phyloP scores from a whole-genome alignment of 2,113 vertebrate species.

The Serinus canaria region DNA sequence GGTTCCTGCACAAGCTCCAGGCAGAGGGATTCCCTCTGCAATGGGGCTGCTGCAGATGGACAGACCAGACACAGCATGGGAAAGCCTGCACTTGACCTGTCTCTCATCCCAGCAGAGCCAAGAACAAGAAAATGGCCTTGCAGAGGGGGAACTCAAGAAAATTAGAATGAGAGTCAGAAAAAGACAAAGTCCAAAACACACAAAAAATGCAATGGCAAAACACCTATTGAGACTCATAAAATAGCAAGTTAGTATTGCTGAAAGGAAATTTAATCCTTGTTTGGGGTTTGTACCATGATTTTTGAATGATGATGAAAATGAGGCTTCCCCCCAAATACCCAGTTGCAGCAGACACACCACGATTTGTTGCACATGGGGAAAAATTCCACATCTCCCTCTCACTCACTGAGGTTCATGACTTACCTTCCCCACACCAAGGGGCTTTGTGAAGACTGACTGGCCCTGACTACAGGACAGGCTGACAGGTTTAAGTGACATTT shows the following conservation, averaged over 20 bases:
- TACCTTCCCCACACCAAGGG: not conserved
- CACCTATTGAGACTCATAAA: not conserved
- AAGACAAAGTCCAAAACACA: not conserved
- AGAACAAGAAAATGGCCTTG: not conserved
- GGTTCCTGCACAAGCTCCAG: not conserved
- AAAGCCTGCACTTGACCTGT: not conserved
- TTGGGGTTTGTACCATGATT: not conserved
- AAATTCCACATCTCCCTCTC: not conserved
- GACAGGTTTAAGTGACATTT: not conserved
- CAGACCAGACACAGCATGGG: not conserved
- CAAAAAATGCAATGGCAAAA: not conserved
- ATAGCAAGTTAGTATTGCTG: not conserved
- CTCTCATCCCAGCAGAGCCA: not conserved
- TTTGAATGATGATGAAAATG: not conserved
- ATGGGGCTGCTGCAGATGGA: not conserved
- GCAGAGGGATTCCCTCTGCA: not conserved
- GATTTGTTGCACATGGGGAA: rapidly evolving
- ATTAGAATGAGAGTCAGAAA: not conserved
- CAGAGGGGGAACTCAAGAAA: not conserved
- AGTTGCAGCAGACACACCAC: not conserved
- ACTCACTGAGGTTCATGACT: not conserved
- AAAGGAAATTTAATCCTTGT: not conserved
- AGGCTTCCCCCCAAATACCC: not conserved
- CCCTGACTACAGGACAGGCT: not conserved
- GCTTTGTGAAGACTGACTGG: not conserved